Base-by-base conservation (phyloP, 2,888 invertebrate species). In the Nomada hirtipes region DNA sequence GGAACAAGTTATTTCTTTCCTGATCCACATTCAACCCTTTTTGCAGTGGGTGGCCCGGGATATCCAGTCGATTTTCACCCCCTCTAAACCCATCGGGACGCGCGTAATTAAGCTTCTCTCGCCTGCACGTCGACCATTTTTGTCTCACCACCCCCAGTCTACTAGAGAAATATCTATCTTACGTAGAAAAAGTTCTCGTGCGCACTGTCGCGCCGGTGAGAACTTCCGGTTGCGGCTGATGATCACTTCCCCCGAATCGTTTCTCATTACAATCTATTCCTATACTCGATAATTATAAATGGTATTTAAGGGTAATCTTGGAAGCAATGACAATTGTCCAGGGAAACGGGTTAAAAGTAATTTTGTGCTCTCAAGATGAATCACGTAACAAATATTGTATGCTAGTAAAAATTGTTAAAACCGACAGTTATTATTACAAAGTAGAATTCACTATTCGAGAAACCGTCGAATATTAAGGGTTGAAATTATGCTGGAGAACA, bases 111-210 rank as follows among this genome's bases (percentile, higher is more conserved):
- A 69, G 69, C 69, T 29, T 50, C 13, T 15, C 29, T 47, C 26
- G 57, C 61, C 15, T 55, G 7, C 42, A 13, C 59, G 13, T 36
- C 26, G 59, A n/a, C 9, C 20, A 36, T 18, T 11, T 13, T 26
- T 50, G 11, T 29, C 4, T 7, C 50, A 42, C 29, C 50, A 26
- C 29, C 23, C 29, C 52, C 36, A 47, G 13, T 71, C 74, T 81
- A 85, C 84, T 87, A 88, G 87, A 81, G 85, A 88, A 88, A 88
- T 82, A 88, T 76, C 89, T 91, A 90, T 85, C 83, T 89, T 90
- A 90, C 87, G 90, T 91, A 90, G 90, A 92, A 91, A 90, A 91
- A 90, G 90, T 88, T 79, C 81, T 89, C 89, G 90, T 88, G 80
- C 89, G 79, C 85, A 83, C 80, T 79, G 84, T 81, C 59, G 68